Percentiles rank a stretch among this genome's conserved stretches.
Conservation (phyloP, 2,888 invertebrate species). For the Crepidodera aurea region DNA sequence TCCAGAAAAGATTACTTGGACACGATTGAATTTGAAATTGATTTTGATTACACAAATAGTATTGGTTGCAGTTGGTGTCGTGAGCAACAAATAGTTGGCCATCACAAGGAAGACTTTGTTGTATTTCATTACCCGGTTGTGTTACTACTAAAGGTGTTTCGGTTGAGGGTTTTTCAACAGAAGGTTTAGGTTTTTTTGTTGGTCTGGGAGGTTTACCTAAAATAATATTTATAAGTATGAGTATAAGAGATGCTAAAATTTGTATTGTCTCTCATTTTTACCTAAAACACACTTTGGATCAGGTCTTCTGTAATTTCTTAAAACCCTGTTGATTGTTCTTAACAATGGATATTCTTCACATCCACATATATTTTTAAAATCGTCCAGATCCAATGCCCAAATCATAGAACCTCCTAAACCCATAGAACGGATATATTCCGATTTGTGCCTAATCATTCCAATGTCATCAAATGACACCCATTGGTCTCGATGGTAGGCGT, state of each 20-base stretch:
- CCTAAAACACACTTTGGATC: constrained; percentile 67
- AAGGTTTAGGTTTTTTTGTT: constrained; percentile 10
- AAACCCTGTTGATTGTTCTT: constrained; percentile 80
- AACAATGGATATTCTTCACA: constrained; percentile 85
- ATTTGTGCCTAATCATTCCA: constrained; percentile 82
- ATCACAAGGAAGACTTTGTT: constrained; percentile 57
- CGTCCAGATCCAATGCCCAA: constrained; percentile 89
- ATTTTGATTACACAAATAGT: constrained; percentile 82
- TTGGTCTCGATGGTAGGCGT: constrained; percentile 83
- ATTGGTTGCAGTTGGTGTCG: constrained; percentile 76
- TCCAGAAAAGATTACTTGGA: constrained; percentile 80
- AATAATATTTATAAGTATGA: background rate
- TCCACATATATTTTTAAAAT: constrained; percentile 81
- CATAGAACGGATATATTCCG: constrained; percentile 81
- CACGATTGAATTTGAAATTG: constrained; percentile 74
- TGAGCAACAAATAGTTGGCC: constrained; percentile 70
- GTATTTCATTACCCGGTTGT: constrained; percentile 40
- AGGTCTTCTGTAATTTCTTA: constrained; percentile 72
- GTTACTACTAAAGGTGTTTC: constrained; percentile 16
- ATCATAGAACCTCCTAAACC: constrained; percentile 88
- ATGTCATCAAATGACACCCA: constrained; percentile 95
- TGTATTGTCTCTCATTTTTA: background rate
- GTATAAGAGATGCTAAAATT: too few species aligned
- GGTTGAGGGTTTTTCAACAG: background rate
- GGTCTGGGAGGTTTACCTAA: constrained; percentile 34